Evolutionary conservation across 2,113 vertebrate species (phyloP), one percentile per base, ranked within the genome.

Genomic region (Leptocoma aspasia): DNA sequence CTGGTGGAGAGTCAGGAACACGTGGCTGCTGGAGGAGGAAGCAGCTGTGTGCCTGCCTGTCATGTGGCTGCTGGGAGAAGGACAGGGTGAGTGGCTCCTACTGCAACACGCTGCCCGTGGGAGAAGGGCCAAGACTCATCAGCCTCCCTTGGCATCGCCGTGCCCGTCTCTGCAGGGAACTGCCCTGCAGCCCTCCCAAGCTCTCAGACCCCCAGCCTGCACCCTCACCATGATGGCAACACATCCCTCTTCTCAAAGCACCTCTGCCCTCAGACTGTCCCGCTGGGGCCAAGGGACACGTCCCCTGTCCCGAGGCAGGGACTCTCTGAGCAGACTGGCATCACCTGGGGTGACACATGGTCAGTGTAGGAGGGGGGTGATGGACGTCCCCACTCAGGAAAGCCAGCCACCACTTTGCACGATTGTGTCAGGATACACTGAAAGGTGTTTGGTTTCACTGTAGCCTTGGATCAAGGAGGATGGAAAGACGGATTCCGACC

Each of bases 401-500:
- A 85, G 86, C 82, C 89, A 85, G 72, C 85, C 82, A 63, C 80
- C 80, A 57, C 92, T 83, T 37, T 30, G 50, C 1, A 13, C 15
- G 23, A 61, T 15, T 33, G 72, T 41, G 63, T 78, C 72, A 66
- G 90, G 68, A 83, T 85, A 91, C 82, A 26, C 65, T 21, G 91
- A 61, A 89, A 91, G 88, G 86, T 85, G 96, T 95, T 95, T 94
- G 95, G 94, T 94, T 95, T 93, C 89, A 78, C 94, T 84, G 94
- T 37, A 95, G 89, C 94, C 96, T 94, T 90, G 91, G 95, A 92
- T 81, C 91, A 31, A 94, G 91, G 92, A 94, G 65, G 85, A 93
- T 94, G 95, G 88, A 95, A 93, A 95, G 91, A 93, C 37, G 2
- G 86, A 90, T 76, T 73, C 89, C 33, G 82, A 95, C 92, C 94